Percentiles rank a stretch among this genome's conserved stretches.
Conservation (phyloP, 2,888 invertebrate species). For the Eristalinus aeneus region DNA sequence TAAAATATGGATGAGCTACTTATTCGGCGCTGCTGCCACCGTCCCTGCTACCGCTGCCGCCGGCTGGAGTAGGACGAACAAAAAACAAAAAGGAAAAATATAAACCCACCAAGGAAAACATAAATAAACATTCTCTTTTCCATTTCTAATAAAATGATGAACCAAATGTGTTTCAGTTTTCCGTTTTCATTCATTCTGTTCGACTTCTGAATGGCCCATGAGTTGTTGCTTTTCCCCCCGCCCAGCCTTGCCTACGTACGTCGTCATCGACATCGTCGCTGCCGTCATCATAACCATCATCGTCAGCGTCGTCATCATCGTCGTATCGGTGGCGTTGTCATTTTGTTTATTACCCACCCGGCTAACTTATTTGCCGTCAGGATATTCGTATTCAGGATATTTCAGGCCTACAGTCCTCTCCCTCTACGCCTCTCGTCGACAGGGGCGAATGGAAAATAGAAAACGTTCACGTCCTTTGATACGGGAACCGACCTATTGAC, state of each 20-base stretch:
- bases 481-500: constrained; percentile 62
- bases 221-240: not conserved
- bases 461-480: constrained; percentile 45
- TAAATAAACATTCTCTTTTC: constrained; percentile 62
- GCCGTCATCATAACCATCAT: constrained; percentile 18
- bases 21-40: not conserved
- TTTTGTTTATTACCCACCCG: constrained; percentile 51
- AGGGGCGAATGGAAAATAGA: not conserved
- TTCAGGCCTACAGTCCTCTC: constrained; percentile 52
- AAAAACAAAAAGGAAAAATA: not conserved
- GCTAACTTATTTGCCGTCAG: constrained; percentile 62
- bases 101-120: constrained; percentile 15
- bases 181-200: constrained; percentile 27
- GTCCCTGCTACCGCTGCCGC: not conserved
- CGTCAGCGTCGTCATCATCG: not conserved
- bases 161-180: constrained; percentile 66
- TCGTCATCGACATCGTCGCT: constrained; percentile 20
- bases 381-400: constrained; percentile 59
- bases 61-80: not conserved
- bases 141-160: constrained; percentile 68
- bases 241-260: constrained; percentile 18
- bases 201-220: not conserved
- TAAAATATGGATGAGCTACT: constrained; percentile 53
- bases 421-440: constrained; percentile 1
- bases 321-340: constrained; percentile 59